Percentiles rank a stretch among this genome's conserved stretches.
Evolutionary conservation across 2,113 vertebrate species (phyloP).

Genomic region (Mormyrus iriodes): DNA sequence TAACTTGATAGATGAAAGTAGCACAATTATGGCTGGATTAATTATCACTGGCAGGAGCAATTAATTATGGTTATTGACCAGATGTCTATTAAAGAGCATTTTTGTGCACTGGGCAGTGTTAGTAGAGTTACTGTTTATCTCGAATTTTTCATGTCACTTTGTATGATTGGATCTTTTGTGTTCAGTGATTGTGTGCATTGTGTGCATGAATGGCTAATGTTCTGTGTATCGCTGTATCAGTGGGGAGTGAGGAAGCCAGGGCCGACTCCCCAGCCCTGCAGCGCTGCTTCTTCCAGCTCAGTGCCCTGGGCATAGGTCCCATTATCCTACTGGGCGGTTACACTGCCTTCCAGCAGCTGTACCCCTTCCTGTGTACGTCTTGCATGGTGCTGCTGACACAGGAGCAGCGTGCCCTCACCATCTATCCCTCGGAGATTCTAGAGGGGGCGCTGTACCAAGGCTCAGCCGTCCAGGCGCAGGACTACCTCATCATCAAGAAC

Average conservation of each 20-base stretch:
- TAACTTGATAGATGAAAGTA: background rate
- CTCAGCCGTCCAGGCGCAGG: constrained; percentile 43
- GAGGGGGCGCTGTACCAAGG: constrained; percentile 54
- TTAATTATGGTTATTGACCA: background rate
- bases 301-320: constrained; percentile 56
- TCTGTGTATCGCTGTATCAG: constrained; percentile 35
- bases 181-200: background rate
- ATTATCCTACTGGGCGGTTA: constrained; percentile 54
- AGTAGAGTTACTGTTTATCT: background rate
- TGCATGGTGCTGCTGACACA: constrained; percentile 49
- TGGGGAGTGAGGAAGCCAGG: constrained; percentile 47
- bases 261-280: constrained; percentile 48
- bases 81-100: background rate
- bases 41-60: background rate
- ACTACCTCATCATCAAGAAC: constrained; percentile 55
- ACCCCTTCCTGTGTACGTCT: constrained; percentile 53
- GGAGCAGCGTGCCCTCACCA: constrained; percentile 49
- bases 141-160: background rate
- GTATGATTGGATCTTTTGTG: background rate
- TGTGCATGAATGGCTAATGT: background rate
- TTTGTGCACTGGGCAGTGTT: background rate
- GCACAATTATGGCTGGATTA: background rate
- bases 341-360: constrained; percentile 46
- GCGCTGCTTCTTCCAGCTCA: constrained; percentile 58
- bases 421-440: constrained; percentile 56